Evolutionary conservation across 2,797 vertebrate species (phyloP).

Genomic region (Tokudaia muenninki): DNA sequence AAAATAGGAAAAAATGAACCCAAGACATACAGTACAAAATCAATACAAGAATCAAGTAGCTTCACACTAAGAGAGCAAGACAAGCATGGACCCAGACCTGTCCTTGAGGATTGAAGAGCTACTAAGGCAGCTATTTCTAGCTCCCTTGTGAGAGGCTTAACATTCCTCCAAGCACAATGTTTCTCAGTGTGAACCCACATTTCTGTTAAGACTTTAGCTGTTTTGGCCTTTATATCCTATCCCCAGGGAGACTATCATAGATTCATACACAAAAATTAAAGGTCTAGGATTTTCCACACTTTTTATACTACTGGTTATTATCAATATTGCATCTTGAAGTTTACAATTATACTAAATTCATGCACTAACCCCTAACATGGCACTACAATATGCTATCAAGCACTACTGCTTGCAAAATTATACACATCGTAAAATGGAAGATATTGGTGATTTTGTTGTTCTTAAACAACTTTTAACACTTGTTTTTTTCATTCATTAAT

Average conservation of each 20-base stretch:
- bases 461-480: constrained; percentile 99
- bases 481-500: constrained; percentile 85
- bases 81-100: constrained; percentile 48
- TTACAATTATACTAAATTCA: constrained; percentile 97
- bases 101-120: constrained; percentile 59
- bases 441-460: constrained; percentile 99
- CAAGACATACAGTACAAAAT: constrained; percentile 48
- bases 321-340: constrained; percentile 87
- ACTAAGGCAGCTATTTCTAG: constrained; percentile 48
- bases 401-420: constrained; percentile 98
- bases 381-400: constrained; percentile 96
- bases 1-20: constrained; percentile 58
- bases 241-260: constrained; percentile 88
- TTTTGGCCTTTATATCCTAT: constrained; percentile 82
- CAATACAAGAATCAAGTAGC: constrained; percentile 34
- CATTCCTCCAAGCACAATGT: constrained; percentile 47
- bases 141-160: constrained; percentile 23
- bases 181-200: constrained; percentile 73
- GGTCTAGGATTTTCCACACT: constrained; percentile 81
- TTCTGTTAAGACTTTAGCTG: constrained; percentile 78
- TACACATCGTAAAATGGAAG: constrained; percentile 99
- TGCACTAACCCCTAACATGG: constrained; percentile 96
- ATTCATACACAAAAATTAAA: constrained; percentile 81
- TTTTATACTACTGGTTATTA: constrained; percentile 88
- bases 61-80: constrained; percentile 52